Evolutionary conservation across 2,113 vertebrate genomes (phyloP).

Genomic region (Prionailurus viverrinus): DNA sequence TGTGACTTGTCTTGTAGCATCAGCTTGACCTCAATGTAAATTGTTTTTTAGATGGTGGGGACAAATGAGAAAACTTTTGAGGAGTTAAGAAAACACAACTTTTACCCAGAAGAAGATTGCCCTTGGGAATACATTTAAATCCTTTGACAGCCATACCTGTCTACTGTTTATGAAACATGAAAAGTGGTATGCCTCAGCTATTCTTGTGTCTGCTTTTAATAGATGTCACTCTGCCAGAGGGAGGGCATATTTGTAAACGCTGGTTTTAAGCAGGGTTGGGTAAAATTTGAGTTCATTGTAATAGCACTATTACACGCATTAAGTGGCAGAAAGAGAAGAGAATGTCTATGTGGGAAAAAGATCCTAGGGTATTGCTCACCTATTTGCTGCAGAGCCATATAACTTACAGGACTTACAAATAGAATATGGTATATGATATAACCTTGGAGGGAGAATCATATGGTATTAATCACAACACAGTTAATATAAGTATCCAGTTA

Average conservation of each 20-base stretch:
- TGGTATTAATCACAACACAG: neutral
- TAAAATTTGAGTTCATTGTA: neutral
- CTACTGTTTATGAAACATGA: neutral
- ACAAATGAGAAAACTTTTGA: constrained; percentile 64
- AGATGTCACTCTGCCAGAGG: neutral
- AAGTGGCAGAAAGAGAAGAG: neutral
- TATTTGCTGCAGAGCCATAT: neutral
- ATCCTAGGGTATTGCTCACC: neutral
- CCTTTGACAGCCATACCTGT: constrained; percentile 44
- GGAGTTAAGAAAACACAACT: neutral
- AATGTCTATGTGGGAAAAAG: neutral
- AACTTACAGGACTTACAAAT: neutral
- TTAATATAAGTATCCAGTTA: neutral
- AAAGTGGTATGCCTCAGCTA: neutral
- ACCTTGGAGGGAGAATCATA: neutral
- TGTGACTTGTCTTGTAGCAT: neutral
- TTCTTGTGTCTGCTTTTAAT: neutral
- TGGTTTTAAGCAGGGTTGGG: neutral
- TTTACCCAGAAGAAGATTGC: neutral
- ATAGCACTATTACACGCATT: neutral
- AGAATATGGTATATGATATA: neutral
- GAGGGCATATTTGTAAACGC: neutral
- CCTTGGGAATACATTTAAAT: constrained; percentile 16
- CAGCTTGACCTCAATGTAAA: neutral
- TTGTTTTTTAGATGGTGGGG: neutral